Base-by-base conservation (phyloP, 2,113 vertebrate species). In the Pluvianellus socialis region DNA sequence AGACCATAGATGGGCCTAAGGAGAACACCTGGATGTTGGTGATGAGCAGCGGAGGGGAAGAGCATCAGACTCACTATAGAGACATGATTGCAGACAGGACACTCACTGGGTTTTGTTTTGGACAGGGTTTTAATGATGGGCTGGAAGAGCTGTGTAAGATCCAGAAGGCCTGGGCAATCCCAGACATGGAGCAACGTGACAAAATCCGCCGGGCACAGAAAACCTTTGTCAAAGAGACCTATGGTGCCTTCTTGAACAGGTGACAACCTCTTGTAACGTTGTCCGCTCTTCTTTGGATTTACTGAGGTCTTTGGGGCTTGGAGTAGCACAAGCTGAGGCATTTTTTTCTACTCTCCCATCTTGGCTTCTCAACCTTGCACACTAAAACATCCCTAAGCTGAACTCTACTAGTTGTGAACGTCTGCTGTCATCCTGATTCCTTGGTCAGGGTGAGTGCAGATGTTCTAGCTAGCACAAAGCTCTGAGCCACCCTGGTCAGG, bases 141-240 rank as follows among this genome's bases (percentile, higher is more conserved):
- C 94, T 99, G 95, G 99, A 99, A 92, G 99, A 99, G 59, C 53
- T 99, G 42, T 99, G 99, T 95, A 99, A 99, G 97, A 99, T 98
- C 94, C 99, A 99, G 98, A 99, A 99, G 94, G 99, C 99, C 13
- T 99, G 99, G 99, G 99, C 99, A 10, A 99, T 99, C 81, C 99
- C 99, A 1, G 99, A 99, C 97, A 98, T 97, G 33, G 99, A 99
- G 83, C 99, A 99, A 94, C 98, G 99, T 13, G 98, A 99, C 95
- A 97, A 98, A 94, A 99, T 99, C 94, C 98, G 99, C 13, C 98
- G 97, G 50, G 98, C 98, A 6, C 99, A 99, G 98, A 99, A 98
- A 92, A 98, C 58, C n/a, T 98, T 99, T 21, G 99, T 99, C 90
- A 99, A 99, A 21, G 98, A 99, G 32, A 98, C 98, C 7, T 99